Conservation (phyloP, 2,113 vertebrate genomes). For the Xyrauchen texanus region DNA sequence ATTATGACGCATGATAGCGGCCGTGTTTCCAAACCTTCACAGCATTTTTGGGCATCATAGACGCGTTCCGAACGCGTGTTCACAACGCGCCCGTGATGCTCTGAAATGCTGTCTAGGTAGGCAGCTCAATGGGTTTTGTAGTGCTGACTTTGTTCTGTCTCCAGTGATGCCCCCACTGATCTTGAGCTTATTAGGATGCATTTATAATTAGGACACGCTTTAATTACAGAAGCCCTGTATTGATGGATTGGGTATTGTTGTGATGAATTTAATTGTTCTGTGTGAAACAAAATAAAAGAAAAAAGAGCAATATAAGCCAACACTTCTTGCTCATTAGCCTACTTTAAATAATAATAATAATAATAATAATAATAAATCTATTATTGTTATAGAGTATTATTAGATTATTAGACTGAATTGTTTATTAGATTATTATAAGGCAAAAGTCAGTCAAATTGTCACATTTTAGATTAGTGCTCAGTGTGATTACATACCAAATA, state of each 20-base stretch:
- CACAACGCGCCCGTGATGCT: background rate
- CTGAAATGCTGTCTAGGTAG: conserved; percentile 5
- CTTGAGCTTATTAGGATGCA: background rate
- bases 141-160: background rate
- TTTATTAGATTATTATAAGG: background rate
- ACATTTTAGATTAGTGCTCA: background rate
- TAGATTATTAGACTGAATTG: no score
- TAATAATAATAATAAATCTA: no score
- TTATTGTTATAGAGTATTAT: no score
- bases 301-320: background rate
- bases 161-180: background rate
- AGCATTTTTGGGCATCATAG: background rate
- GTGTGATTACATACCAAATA: background rate
- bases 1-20: conserved; percentile 32
- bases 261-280: background rate
- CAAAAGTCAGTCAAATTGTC: background rate
- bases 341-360: no score
- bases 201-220: background rate
- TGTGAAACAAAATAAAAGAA: background rate
- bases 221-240: background rate
- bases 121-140: background rate
- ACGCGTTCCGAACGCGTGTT: conserved; percentile 1
- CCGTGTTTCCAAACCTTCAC: conserved; percentile 2
- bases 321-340: no score
- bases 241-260: background rate